Evolutionary conservation across 2,888 invertebrate genomes (phyloP), one percentile per base, ranked within the genome.

Genomic region (Reticulitermes lucifugus): DNA sequence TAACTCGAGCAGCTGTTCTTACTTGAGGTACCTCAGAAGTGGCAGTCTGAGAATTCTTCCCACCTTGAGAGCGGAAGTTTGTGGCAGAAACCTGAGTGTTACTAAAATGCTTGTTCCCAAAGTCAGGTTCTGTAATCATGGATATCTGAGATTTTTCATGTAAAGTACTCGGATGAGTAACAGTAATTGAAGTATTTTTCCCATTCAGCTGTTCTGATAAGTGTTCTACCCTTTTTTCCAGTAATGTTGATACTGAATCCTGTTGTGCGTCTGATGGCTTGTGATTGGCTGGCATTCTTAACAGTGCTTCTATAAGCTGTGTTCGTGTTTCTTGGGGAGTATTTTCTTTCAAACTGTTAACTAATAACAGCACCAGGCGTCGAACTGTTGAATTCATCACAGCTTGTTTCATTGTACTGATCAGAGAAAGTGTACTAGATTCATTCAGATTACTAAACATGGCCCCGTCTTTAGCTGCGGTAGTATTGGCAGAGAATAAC

Each of bases 401-500:
- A 5, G 86, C 85, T 80, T 80, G 71, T 89, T 95, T 95, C 96
- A 97, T 96, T 70, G 96, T 95, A 86, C 94, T 93, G 93, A 96
- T 94, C 84, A 97, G 91, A 88, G 95, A 95, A 86, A 94, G 93
- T 0, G 95, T 93, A 86, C 96, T 95, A 0, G 95, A 94, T 18
- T 95, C 94, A 88, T 96, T 96, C 86, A 96, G 92, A 29, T 94
- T 94, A 0, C 94, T 95, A 89, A 96, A 95, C 88, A 96, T 94
- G 90, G 95, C 94, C 88, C 96, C 95, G 0, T 96, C 95, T 88
- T 93, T 93, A 51, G 43, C 6, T 6, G 59, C 22, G 6, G 83
- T 70, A 25, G 35, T 43, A 43, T 80, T 77, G 12, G 51, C n/a
- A 21, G 59, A 51, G 46, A 81, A 81, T 18, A 86, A 43, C 65